A percentile compares a stretch with the other conserved stretches of the same genome.
Evolutionary conservation across 1,140 invertebrate genomes (phyloP).

Genomic region (Cecropterus lyciades): DNA sequence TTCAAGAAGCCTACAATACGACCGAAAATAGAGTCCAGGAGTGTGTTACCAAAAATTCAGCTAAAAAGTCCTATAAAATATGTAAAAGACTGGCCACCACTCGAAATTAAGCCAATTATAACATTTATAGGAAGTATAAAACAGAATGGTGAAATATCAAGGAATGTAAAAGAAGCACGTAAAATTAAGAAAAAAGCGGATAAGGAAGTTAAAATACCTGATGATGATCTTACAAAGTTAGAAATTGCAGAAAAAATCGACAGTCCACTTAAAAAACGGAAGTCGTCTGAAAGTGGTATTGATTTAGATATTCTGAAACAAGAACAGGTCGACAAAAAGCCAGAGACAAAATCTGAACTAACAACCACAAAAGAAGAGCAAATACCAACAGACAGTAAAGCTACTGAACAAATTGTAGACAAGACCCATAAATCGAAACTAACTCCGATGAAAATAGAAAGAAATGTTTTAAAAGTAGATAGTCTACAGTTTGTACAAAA

Average conservation of each 20-base stretch:
- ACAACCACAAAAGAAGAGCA: not conserved
- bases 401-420: constrained; percentile 10
- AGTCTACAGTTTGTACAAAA: constrained; percentile 69
- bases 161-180: constrained; percentile 88
- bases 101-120: constrained; percentile 80
- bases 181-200: constrained; percentile 87
- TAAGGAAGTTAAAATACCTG: constrained; percentile 73
- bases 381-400: too few species aligned
- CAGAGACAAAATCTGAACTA: not conserved
- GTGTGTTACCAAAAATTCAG: constrained; percentile 86
- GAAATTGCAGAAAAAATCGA: constrained; percentile 84
- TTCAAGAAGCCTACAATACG: constrained; percentile 84
- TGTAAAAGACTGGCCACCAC: constrained; percentile 86
- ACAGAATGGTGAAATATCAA: constrained; percentile 87
- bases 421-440: constrained; percentile 49
- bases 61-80: constrained; percentile 87
- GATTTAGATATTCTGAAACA: not conserved
- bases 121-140: constrained; percentile 83
- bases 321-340: constrained; percentile 19
- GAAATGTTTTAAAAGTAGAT: constrained; percentile 65
- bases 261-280: constrained; percentile 47
- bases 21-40: constrained; percentile 79
- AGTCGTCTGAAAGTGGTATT: not conserved
- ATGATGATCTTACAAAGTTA: constrained; percentile 83
- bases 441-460: constrained; percentile 72